A percentile compares a stretch with the other conserved stretches of the same genome.
Evolutionary conservation across 2,888 invertebrate genomes (phyloP).

Genomic region (Rotaria magnacalcarata): DNA sequence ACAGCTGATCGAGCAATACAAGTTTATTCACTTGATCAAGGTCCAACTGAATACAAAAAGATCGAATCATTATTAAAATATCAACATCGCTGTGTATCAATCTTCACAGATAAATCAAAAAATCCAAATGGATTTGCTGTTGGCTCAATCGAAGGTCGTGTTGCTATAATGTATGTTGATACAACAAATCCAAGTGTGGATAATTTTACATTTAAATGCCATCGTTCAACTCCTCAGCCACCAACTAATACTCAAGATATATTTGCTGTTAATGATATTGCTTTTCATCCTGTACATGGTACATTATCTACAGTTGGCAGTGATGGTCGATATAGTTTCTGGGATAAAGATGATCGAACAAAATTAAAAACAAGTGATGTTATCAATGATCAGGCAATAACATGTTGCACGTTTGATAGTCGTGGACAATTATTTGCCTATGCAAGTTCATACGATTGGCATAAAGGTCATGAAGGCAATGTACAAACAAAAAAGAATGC

Average conservation of each 20-base stretch:
- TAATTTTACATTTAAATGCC: constrained; percentile 99
- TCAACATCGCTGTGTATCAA: constrained; percentile 78
- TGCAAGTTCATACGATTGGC: constrained; percentile 93
- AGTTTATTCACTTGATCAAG: constrained; percentile 84
- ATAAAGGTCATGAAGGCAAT: constrained; percentile 81
- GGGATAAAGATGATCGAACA: constrained; percentile 98
- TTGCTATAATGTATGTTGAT: constrained; percentile 94
- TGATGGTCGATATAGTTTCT: constrained; percentile 93
- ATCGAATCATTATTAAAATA: constrained; percentile 69
- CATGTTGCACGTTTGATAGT: constrained; percentile 85
- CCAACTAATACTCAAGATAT: constrained; percentile 70
- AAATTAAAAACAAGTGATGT: constrained; percentile 88
- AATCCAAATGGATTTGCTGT: constrained; percentile 80
- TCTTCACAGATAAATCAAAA: constrained; percentile 81
- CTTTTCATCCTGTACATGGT: constrained; percentile 92
- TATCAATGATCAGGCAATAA: constrained; percentile 83
- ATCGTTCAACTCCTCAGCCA: constrained; percentile 74
- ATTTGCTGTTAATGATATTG: constrained; percentile 78
- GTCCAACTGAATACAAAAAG: constrained; percentile 84
- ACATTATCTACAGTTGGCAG: constrained; percentile 94
- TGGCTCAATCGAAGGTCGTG: constrained; percentile 91
- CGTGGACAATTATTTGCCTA: constrained; percentile 96
- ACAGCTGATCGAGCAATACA: constrained; percentile 79
- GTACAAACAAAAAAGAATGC: constrained; percentile 84
- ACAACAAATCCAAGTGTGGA: constrained; percentile 83